Percentiles rank a stretch among this genome's conserved stretches.
Conservation (phyloP, 2,113 vertebrate species). For the Ornithorhynchus anatinus region DNA sequence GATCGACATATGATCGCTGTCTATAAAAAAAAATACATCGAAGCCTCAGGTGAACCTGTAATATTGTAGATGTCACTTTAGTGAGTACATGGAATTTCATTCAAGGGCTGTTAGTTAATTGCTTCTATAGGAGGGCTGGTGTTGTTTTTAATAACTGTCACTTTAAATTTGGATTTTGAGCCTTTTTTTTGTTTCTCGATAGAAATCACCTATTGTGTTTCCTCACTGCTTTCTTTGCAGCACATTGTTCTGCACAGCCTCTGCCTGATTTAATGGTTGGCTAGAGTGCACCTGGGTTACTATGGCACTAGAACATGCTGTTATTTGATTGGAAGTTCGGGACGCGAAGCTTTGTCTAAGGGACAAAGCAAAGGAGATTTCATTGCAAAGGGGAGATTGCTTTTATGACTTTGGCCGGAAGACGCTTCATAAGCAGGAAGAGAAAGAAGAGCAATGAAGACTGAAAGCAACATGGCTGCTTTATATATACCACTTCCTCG, state of each 20-base stretch:
- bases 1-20: too few species aligned
- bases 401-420: background rate
- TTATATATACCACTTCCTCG: too few species aligned
- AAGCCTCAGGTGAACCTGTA: conserved; percentile 4
- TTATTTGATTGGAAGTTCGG: background rate
- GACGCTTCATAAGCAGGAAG: accelerated
- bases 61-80: background rate
- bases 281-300: background rate
- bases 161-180: conserved; percentile 6
- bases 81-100: background rate
- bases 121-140: background rate
- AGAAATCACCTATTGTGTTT: conserved; percentile 1
- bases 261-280: background rate
- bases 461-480: background rate
- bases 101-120: background rate
- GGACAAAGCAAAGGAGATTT: background rate
- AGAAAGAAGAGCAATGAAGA: background rate
- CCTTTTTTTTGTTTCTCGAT: background rate
- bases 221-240: background rate
- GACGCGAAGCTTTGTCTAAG: background rate
- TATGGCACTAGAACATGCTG: background rate
- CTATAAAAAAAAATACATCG: background rate
- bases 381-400: background rate
- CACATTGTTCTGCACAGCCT: background rate
- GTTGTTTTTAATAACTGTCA: background rate